Evolutionary conservation across 2,113 vertebrate species (phyloP), one percentile per base, ranked within the genome.

Genomic region (Apeltes quadracus): DNA sequence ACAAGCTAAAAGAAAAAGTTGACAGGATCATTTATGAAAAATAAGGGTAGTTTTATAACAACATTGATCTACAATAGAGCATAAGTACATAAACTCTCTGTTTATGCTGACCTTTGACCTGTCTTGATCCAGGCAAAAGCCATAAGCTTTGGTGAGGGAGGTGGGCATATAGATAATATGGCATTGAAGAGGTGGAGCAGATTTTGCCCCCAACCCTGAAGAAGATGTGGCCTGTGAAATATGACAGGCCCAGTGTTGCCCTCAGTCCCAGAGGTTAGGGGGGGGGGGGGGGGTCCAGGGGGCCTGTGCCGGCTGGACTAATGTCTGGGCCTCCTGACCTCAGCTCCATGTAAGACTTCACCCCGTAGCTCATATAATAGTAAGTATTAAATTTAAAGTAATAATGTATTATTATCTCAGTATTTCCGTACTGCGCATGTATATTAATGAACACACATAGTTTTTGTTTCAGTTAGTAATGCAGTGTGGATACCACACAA

Each of bases 211-310:
- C 64, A 84, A 85, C 90, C 91, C 83, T 71, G 22, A 72, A 78
- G 85, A 88, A 77, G 77, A 86, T 85, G 78, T 72, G 86, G 83
- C 63, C 82, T 71, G 81, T 84, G 54, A 82, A 68, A 71, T 43
- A 4, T 93, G 93, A 93, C 92, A 93, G 93, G 78, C 84, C 79
- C 90, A 84, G 86, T 75, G 89, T 90, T 84, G 85, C 77, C 84
- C 89, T 86, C 73, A 75, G 87, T 90, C 84, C 84, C 85, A 72
- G 70, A 86, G 89, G 88, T 87, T 82, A 73, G 54, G 44, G 65
- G 73, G 22, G 70, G 79, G 69, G 81, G 87, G 83, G 62, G 44
- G 12, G 67, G 72, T 83, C 63, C 75, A 88, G 46, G 85, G 89
- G 85, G 72, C 78, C 3, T 34, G 44, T 71, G 83, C 78, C 84